A percentile compares a stretch with the other conserved stretches of the same genome.
Conservation (phyloP, 2,113 vertebrate genomes). For the Apistogramma diplotaenia region DNA sequence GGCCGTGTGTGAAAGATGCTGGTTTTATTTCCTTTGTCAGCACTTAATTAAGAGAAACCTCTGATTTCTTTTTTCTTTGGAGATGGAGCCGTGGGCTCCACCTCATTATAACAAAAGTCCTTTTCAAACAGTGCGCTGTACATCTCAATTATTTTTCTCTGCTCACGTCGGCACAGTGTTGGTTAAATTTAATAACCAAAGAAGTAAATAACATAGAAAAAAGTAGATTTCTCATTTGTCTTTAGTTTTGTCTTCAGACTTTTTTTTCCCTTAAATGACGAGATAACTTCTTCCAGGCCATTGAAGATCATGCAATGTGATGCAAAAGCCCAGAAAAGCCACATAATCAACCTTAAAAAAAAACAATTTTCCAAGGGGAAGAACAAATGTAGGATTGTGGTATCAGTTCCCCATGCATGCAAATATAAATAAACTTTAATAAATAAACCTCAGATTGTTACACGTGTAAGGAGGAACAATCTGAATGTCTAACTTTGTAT, state of each 20-base stretch:
- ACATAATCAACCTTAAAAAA: neutral
- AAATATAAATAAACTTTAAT: neutral
- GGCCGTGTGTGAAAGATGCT: constrained; percentile 25
- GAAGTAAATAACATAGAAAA: neutral
- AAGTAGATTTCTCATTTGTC: neutral
- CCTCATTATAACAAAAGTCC: constrained; percentile 8
- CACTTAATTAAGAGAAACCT: constrained; percentile 29
- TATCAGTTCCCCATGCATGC: neutral
- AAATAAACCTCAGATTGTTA: neutral
- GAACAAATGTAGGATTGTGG: neutral
- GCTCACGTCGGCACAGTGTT: neutral
- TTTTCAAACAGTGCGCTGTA: constrained; percentile 3
- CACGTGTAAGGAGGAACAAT: neutral
- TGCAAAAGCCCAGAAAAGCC: neutral
- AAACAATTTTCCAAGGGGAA: neutral
- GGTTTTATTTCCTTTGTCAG: constrained; percentile 35
- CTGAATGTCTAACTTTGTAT: neutral
- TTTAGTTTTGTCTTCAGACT: neutral
- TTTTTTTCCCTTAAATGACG: neutral
- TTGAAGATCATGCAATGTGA: neutral
- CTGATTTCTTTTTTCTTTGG: neutral
- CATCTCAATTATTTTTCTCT: neutral
- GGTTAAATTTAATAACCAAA: neutral
- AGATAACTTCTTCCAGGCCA: neutral
- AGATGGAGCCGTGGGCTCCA: neutral